Percentiles rank a stretch among this genome's conserved stretches.
phyloP scores from a whole-genome alignment of 2,113 vertebrate genomes.

The Diphyllodes magnificus region DNA sequence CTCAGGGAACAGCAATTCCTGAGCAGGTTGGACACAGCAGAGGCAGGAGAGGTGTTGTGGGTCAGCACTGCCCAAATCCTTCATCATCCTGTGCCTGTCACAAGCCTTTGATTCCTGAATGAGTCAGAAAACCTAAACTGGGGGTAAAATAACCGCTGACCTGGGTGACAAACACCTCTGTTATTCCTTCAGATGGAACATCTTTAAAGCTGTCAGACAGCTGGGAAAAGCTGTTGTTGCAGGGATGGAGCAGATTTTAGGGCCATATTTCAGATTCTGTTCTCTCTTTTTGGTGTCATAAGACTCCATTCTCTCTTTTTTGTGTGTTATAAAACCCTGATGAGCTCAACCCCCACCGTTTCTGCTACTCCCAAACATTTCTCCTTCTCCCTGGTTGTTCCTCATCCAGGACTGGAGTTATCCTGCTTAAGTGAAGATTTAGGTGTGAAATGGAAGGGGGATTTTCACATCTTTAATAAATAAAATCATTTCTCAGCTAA shows the following conservation, averaged over 20 bases:
- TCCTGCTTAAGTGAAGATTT: not conserved
- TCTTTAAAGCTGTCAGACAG: not conserved
- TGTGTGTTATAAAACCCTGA: not conserved
- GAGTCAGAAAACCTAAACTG: not conserved
- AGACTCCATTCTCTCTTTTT: not conserved
- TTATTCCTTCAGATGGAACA: not conserved
- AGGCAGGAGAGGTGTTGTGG: fast-evolving
- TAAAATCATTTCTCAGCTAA: not conserved
- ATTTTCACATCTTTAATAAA: not conserved
- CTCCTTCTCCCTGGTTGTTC: not conserved
- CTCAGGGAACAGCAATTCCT: not conserved
- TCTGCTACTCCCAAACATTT: not conserved
- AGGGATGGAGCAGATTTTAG: not conserved
- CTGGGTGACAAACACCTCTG: not conserved
- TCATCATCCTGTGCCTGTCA: not conserved
- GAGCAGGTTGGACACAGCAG: not conserved
- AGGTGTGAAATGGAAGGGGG: not conserved
- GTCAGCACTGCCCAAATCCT: not conserved
- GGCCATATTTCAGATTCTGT: not conserved
- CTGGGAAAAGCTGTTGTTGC: not conserved
- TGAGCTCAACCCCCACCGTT: not conserved
- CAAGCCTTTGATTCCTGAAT: not conserved
- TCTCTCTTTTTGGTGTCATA: not conserved
- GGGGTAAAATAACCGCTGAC: not conserved
- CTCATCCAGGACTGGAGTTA: not conserved